phyloP scores from a whole-genome alignment of 2,888 invertebrate genomes.

The Eupithecia inturbata region DNA sequence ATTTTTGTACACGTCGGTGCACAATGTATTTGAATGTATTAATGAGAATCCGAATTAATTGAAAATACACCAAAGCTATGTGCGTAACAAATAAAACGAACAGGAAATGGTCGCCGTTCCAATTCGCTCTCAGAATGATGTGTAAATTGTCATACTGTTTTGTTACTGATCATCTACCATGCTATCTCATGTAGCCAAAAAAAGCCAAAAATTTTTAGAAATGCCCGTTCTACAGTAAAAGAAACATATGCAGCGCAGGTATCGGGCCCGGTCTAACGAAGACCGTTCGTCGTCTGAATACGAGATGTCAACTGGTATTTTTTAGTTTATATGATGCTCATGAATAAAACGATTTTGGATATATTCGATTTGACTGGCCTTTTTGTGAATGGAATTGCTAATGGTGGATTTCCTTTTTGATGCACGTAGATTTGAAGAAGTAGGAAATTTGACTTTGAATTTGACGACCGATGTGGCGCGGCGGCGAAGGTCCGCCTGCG shows the following conservation, averaged over 20 bases:
- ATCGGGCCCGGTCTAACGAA: constrained; percentile 77
- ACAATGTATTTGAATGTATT: no score
- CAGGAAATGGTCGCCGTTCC: no score
- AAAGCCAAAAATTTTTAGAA: not conserved
- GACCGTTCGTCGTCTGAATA: constrained; percentile 72
- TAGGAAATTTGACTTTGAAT: no score
- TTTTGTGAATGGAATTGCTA: constrained; percentile 22
- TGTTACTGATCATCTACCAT: no score
- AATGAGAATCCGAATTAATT: no score
- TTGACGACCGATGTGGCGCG: no score
- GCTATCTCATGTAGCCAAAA: not conserved
- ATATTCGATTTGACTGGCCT: constrained; percentile 33
- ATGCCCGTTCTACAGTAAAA: not conserved
- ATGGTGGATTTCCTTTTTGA: constrained; percentile 1
- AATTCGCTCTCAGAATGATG: no score
- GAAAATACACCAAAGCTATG: no score
- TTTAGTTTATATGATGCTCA: constrained; percentile 37
- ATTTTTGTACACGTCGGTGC: no score
- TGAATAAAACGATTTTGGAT: constrained; percentile 54
- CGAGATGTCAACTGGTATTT: constrained; percentile 68
- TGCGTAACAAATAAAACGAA: no score
- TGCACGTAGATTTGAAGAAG: not conserved
- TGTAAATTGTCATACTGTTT: no score
- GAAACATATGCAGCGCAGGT: constrained; percentile 83
- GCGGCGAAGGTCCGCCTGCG: no score